Base-by-base conservation (phyloP, 2,888 invertebrate genomes). In the Deilephila elpenor region DNA sequence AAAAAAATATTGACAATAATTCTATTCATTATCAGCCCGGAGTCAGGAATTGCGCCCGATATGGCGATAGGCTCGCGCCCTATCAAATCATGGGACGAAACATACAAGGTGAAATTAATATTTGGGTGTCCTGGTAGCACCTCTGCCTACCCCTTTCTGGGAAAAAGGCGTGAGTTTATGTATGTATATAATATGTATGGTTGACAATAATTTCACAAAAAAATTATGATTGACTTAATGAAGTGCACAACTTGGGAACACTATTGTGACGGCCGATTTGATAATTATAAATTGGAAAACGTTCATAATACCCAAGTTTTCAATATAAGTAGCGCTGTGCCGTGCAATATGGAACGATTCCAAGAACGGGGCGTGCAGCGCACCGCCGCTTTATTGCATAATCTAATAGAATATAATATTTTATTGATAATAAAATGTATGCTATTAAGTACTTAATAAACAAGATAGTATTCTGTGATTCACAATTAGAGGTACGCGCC, bases 191-290 rank as follows among this genome's bases (percentile, higher is more conserved):
- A 25, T 20, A 37, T 37, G 37, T 8, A 37, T 37, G 1, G 37
- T 37, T 37, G 2, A 8, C 2, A 37, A 11, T 11, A 44, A 11
- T 37, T 37, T 37, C 7, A 37, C 6, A 44, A 11, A 44, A 44
- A 44, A 44, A 44, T 14, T 11, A 1, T 25, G 25, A 1, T 1
- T 25, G 25, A 25, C 44, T 20, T 64, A 37, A n/a, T 20, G 37
- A 44, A 32, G n/a, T 67, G 6, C 20, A 25, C 20, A 51, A 44
- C 25, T 3, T 80, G 75, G 74, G 76, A 77, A 81, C 77, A 80
- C 78, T 78, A 84, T 82, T 84, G 81, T 83, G 79, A 82, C 78
- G 82, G 77, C 79, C 84, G 77, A 86, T 89, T 88, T 84, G 82
- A 86, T 83, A 82, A 79, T 73, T 77, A 81, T 77, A 77, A 77